These are phyloP conservation scores for Panurus biarmicus DNA, from an alignment of 2,113 vertebrate genomes.

Conservation along the genomic window DNA sequence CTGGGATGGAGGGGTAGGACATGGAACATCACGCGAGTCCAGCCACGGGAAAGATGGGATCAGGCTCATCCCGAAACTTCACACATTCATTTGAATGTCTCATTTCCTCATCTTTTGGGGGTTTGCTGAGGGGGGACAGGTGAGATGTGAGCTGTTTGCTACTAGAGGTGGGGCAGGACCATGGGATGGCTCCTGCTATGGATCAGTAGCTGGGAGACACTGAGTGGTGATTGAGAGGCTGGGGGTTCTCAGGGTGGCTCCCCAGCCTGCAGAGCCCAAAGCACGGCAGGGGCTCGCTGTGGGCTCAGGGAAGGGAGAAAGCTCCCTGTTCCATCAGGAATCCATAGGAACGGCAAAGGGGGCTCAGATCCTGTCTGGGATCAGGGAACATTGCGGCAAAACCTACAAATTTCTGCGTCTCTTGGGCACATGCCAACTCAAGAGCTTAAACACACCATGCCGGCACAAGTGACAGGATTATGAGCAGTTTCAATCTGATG, in stretches of 20 bases:
- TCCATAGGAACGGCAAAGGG: not conserved
- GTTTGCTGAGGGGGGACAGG: not conserved
- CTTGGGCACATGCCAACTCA: not conserved
- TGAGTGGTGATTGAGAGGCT: rapidly evolving
- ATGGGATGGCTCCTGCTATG: rapidly evolving
- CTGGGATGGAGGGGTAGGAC: not conserved
- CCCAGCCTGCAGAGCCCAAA: not conserved
- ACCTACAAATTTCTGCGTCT: not conserved
- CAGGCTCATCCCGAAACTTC: not conserved
- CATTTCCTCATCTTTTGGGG: not conserved
- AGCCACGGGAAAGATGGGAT: not conserved
- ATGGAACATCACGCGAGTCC: rapidly evolving
- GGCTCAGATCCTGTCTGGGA: not conserved
- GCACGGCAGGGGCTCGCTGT: not conserved
- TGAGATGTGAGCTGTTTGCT: not conserved
- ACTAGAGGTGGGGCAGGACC: not conserved
- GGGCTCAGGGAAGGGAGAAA: not conserved
- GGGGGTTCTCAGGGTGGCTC: not conserved
- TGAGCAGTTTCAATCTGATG: constrained; percentile 32
- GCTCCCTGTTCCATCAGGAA: not conserved
- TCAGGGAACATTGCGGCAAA: rapidly evolving
- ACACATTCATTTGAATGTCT: not conserved
- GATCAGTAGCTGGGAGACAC: not conserved
- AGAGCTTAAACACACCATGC: not conserved
- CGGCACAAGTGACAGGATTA: constrained; percentile 33